Evolutionary conservation across 37 sponge, comb jelly and placozoan species (phyloP).

Genomic region (Halisarca cf. caerulea): DNA sequence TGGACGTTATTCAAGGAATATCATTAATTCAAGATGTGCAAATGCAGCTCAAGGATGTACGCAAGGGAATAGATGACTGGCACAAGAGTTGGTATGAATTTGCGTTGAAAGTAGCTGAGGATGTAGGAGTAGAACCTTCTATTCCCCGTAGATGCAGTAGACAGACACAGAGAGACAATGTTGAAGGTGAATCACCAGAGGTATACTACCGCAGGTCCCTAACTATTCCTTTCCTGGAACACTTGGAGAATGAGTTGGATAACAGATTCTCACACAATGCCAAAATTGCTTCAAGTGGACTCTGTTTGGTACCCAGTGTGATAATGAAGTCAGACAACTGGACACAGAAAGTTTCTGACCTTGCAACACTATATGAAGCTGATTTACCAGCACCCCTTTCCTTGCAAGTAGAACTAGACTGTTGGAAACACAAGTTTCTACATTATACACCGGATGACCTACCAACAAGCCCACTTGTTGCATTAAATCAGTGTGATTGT

Average conservation of each 20-base stretch:
- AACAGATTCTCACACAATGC: slow-evolving; percentile 24
- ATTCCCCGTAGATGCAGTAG: slow-evolving; percentile 1
- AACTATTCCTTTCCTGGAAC: neutral
- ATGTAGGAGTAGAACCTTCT: slow-evolving; percentile 7
- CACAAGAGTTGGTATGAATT: neutral
- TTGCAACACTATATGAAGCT: neutral
- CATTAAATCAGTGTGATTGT: neutral
- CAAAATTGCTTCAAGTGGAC: neutral
- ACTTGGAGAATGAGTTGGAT: neutral
- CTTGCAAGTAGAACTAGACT: neutral
- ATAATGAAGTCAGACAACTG: neutral
- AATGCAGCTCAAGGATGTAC: slow-evolving; percentile 1
- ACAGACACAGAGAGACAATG: neutral
- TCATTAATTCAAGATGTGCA: neutral
- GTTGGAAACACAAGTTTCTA: neutral
- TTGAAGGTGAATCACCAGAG: neutral
- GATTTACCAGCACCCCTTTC: neutral
- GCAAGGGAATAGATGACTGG: slow-evolving; percentile 15
- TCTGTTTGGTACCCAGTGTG: neutral
- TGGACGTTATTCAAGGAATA: slow-evolving; percentile 9
- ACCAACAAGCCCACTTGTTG: neutral
- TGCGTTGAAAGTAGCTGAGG: neutral
- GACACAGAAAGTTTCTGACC: neutral
- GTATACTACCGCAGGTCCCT: neutral
- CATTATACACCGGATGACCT: neutral